Conservation (phyloP, 2,113 vertebrate genomes). For the Cricetomys ansorgei region DNA sequence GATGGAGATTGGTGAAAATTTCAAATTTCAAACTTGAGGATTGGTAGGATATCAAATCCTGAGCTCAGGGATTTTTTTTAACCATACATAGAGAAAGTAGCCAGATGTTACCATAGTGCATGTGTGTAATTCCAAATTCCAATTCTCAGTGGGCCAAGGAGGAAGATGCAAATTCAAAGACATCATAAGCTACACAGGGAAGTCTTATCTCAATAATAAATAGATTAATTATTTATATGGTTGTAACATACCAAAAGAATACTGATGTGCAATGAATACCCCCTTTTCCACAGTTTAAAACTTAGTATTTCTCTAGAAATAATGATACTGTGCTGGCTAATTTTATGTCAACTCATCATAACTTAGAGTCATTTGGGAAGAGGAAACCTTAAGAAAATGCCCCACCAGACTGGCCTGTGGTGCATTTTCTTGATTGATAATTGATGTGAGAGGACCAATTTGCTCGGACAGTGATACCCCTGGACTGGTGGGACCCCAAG, state of each 20-base stretch:
- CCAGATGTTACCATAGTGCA: not conserved
- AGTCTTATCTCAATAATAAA: not conserved
- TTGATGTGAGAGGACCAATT: not conserved
- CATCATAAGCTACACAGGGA: not conserved
- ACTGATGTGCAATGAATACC: not conserved
- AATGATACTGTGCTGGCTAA: slow-evolving; percentile 3
- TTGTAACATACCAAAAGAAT: not conserved
- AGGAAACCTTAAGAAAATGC: not conserved
- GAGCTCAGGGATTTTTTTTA: too few relatives aligned
- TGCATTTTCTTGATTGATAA: not conserved
- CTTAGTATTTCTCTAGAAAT: slow-evolving; percentile 25
- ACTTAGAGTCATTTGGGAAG: not conserved
- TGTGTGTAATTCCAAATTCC: not conserved
- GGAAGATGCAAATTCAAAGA: not conserved
- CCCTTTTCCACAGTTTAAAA: not conserved
- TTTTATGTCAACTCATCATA: not conserved
- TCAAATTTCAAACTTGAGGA: too few relatives aligned
- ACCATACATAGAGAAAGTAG: too few relatives aligned
- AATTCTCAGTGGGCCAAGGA: not conserved
- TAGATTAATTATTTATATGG: not conserved
- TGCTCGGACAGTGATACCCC: not conserved
- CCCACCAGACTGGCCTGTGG: not conserved
- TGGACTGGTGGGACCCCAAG: not conserved
- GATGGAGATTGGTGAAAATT: too few relatives aligned
- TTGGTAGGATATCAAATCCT: too few relatives aligned